phyloP scores from a whole-genome alignment of 1,140 invertebrate genomes.

The Drosophila repletoides region DNA sequence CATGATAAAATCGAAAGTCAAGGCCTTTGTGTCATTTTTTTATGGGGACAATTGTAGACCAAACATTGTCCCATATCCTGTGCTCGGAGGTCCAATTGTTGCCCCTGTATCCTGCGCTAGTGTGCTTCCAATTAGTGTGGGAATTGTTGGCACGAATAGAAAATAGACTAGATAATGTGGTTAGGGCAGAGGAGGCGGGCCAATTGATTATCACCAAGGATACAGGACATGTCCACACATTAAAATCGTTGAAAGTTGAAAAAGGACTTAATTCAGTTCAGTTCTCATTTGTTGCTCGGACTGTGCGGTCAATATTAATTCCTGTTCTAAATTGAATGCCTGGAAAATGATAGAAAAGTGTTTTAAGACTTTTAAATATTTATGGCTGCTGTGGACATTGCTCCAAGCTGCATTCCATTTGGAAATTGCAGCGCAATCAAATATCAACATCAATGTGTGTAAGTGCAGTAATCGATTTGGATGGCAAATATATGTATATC shows the following conservation, averaged over 20 bases:
- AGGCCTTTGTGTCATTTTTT: background rate
- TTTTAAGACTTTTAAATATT: conserved; percentile 24
- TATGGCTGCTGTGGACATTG: conserved; percentile 38
- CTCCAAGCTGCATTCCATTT: conserved; percentile 18
- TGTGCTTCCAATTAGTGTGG: conserved; percentile 33
- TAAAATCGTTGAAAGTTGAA: conserved; percentile 14
- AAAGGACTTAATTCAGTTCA: conserved; percentile 22
- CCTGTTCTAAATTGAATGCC: conserved; percentile 7
- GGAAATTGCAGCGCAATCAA: conserved; percentile 59
- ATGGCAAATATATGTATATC: background rate
- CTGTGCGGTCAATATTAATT: conserved; percentile 35
- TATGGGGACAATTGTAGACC: background rate
- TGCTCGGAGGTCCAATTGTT: background rate
- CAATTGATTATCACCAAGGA: conserved; percentile 79
- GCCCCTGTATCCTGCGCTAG: background rate
- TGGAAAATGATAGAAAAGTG: conserved; percentile 30
- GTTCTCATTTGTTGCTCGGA: conserved; percentile 50
- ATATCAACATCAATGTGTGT: conserved; percentile 80
- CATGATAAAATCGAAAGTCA: background rate
- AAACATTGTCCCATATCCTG: background rate
- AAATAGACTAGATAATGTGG: conserved; percentile 29
- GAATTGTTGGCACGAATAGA: conserved; percentile 40
- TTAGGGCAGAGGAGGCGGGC: background rate
- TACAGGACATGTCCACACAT: conserved; percentile 65
- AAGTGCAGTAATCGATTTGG: conserved; percentile 54